phyloP scores from a whole-genome alignment of 2,113 vertebrate genomes.

The Hippocampus barbouri region DNA sequence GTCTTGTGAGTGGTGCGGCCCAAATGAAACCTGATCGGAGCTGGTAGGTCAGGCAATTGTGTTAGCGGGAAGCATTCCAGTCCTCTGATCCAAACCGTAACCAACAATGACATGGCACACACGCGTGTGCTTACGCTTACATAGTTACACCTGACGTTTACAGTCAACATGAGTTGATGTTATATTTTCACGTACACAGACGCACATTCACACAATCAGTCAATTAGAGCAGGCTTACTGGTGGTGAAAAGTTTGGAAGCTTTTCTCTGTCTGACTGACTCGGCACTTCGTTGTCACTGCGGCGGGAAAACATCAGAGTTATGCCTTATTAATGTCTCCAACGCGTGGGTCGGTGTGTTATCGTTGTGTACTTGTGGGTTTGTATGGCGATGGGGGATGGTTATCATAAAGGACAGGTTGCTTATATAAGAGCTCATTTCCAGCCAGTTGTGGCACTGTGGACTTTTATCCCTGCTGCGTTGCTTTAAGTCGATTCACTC shows the following conservation, averaged over 20 bases:
- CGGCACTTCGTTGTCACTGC: conserved; percentile 8
- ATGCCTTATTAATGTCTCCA: conserved; percentile 56
- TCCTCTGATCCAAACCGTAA: conserved; percentile 8
- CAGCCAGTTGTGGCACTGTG: conserved; percentile 36
- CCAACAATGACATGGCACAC: conserved; percentile 20
- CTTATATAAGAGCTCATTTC: conserved; percentile 50
- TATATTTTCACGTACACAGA: not conserved
- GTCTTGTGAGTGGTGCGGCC: conserved; percentile 29
- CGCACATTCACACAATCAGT: not conserved
- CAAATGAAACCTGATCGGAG: conserved; percentile 57
- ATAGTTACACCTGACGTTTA: conserved; percentile 9
- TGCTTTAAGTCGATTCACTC: conserved; percentile 11
- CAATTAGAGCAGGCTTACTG: conserved; percentile 11
- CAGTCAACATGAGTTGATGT: conserved; percentile 4
- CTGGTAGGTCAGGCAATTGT: conserved; percentile 46
- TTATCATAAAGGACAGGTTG: conserved; percentile 26
- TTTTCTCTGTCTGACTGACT: conserved; percentile 14
- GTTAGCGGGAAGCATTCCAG: conserved; percentile 26
- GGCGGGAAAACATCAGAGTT: conserved; percentile 31
- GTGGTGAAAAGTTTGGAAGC: conserved; percentile 25
- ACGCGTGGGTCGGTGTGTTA: conserved; percentile 14
- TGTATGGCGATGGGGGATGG: conserved; percentile 7
- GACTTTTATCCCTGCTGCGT: conserved; percentile 2
- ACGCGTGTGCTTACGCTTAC: not conserved
- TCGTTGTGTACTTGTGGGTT: conserved; percentile 2